These are phyloP conservation scores for Lagodon rhomboides DNA, from an alignment of 2,797 vertebrate genomes.

Conservation along the genomic window DNA sequence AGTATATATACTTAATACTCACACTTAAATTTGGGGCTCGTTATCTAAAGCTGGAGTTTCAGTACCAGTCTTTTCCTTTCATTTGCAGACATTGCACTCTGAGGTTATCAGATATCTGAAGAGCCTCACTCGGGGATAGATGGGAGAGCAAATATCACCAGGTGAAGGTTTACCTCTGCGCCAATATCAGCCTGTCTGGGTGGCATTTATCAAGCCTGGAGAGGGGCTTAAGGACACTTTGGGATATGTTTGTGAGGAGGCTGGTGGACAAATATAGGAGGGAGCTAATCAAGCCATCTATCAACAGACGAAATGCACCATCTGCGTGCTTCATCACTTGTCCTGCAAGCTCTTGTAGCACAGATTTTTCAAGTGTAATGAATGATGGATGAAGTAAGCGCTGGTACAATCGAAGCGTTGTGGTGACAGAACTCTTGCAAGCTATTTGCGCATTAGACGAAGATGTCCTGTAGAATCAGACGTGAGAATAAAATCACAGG, in stretches of 20 bases:
- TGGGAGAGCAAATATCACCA: constrained; percentile 75
- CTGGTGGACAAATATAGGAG: constrained; percentile 69
- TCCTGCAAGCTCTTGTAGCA: constrained; percentile 19
- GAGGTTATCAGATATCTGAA: constrained; percentile 37
- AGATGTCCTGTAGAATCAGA: background rate
- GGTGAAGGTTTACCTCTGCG: constrained; percentile 70
- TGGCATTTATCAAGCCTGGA: constrained; percentile 77
- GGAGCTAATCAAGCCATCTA: constrained; percentile 66
- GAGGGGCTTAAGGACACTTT: constrained; percentile 61
- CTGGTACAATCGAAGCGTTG: background rate
- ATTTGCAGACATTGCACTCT: constrained; percentile 35
- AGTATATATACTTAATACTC: too few species aligned
- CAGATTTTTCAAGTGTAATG: constrained; percentile 37
- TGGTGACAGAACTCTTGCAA: constrained; percentile 11
- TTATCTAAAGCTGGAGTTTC: background rate
- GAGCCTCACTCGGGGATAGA: constrained; percentile 47
- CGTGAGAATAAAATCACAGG: constrained; percentile 21
- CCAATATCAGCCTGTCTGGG: constrained; percentile 59
- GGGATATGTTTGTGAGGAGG: constrained; percentile 65
- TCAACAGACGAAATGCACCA: constrained; percentile 57
- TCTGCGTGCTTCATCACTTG: constrained; percentile 52
- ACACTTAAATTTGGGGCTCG: too few species aligned
- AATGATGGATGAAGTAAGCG: constrained; percentile 25
- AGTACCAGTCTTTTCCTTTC: background rate
- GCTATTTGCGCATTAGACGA: background rate